phyloP scores from a whole-genome alignment of 53 echinoderm and acorn worm genomes.

The Pentamera pediparva region DNA sequence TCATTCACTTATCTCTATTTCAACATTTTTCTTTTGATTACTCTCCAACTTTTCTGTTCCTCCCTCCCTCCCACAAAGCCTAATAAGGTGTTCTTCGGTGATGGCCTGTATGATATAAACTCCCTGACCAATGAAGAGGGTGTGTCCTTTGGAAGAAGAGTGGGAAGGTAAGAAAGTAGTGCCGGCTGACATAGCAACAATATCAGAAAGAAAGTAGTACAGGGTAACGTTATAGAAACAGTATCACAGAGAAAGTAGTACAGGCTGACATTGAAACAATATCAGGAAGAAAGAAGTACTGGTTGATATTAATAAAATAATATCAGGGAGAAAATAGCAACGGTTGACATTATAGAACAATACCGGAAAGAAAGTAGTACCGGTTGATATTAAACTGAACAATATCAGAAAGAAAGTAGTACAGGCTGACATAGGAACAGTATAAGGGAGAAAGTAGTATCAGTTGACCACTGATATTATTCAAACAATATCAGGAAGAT shows the following conservation, averaged over 20 bases:
- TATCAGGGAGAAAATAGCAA: no score
- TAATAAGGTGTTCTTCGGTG: slow-evolving; percentile 88
- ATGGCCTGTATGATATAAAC: slow-evolving; percentile 88
- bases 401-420: no score
- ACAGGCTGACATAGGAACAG: no score
- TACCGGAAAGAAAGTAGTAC: no score
- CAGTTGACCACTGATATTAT: no score
- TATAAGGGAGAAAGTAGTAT: no score
- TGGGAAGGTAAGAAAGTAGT: slow-evolving; percentile 34
- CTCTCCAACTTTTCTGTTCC: not conserved
- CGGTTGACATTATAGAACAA: no score
- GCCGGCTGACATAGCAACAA: not conserved
- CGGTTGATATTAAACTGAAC: no score
- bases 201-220: not conserved
- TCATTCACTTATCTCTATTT: not conserved
- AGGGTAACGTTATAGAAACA: no score
- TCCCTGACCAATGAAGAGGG: slow-evolving; percentile 88
- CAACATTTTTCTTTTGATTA: not conserved
- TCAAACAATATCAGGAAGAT: no score
- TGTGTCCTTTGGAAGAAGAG: slow-evolving; percentile 50
- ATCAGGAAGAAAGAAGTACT: not conserved
- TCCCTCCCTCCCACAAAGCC: slow-evolving; percentile 58
- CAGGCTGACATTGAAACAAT: not conserved
- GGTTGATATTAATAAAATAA: no score
- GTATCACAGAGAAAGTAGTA: no score